Evolutionary conservation across 2,113 vertebrate genomes (phyloP), one percentile per base, ranked within the genome.

Genomic region (Hepsetus odoe): DNA sequence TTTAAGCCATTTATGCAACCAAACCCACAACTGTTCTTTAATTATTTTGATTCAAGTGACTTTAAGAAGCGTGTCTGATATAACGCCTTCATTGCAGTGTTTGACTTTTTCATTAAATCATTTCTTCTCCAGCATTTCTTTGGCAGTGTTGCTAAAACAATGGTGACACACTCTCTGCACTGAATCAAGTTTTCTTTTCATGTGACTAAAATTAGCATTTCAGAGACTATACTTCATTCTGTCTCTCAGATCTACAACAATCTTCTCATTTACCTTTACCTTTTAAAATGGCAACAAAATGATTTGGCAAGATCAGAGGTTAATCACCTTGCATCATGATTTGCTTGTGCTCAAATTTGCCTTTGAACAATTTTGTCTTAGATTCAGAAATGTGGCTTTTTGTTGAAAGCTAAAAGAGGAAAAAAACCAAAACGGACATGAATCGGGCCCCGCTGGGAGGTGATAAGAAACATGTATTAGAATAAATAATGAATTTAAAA

Each of bases 181-280:
- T 38, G 61, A 65, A 65, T 65, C 61, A 65, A 65, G 61, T 65
- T 62, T 62, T 62, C 82, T 82, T 87, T 88, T 86, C 55, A 84
- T 85, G 82, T 82, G 72, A 40, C 73, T 81, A 71, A 69, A 79
- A 90, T 90, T 88, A 84, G 82, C 85, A 90, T 89, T 87, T 90
- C 76, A 82, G 67, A 86, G 79, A 80, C 68, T 26, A 70, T 42
- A 76, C 35, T 22, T n/a, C 67, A 44, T 75, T 73, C 66, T 56
- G 59, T 87, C 83, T 79, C 44, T 69, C 66, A 79, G 79, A 88
- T 85, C 86, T 76, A 68, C 38, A 65, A 69, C 75, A 83, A 80
- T 84, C 76, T 75, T 65, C 79, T 80, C 35, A 55, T 73, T 85
- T 87, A 85, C 83, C 20, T 66, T 79, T n/a, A 58, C 81, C 76